Evolutionary conservation across 1,140 invertebrate species (phyloP).

Genomic region (Heliconius nattereri): DNA sequence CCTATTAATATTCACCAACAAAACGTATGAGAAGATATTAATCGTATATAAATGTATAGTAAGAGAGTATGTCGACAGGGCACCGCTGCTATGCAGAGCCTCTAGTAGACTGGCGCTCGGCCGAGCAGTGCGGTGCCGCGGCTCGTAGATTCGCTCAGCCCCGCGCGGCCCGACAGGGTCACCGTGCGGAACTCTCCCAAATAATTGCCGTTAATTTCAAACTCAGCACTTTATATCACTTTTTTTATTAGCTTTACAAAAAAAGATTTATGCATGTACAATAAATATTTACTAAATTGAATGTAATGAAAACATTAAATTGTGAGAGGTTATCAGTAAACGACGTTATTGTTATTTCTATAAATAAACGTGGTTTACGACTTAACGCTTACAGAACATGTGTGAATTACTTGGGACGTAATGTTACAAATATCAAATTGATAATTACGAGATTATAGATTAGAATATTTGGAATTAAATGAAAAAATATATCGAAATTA

Average conservation of each 20-base stretch:
- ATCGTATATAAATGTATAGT: conserved; percentile 8
- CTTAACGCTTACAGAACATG: neutral
- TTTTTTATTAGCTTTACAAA: neutral
- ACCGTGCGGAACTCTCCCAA: conserved; percentile 36
- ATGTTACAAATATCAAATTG: neutral
- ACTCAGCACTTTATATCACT: conserved; percentile 7
- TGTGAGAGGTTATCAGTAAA: conserved; percentile 1
- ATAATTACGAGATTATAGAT: neutral
- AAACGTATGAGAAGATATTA: conserved; percentile 33
- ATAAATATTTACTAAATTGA: neutral
- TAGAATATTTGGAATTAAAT: neutral
- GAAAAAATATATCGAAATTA: neutral
- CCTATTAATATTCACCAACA: conserved; percentile 38
- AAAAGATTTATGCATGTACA: neutral
- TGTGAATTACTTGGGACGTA: neutral
- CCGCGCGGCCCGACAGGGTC: conserved; percentile 30
- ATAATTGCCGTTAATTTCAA: conserved; percentile 47
- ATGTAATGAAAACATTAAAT: neutral
- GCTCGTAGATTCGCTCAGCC: conserved; percentile 23
- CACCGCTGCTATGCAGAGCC: conserved; percentile 72
- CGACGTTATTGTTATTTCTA: conserved; percentile 9
- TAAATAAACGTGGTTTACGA: conserved; percentile 1
- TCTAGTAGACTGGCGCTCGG: conserved; percentile 60
- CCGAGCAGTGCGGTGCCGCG: conserved; percentile 24
- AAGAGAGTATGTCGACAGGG: conserved; percentile 33